Conservation (phyloP, 2,113 vertebrate genomes). For the Merops nubicus region DNA sequence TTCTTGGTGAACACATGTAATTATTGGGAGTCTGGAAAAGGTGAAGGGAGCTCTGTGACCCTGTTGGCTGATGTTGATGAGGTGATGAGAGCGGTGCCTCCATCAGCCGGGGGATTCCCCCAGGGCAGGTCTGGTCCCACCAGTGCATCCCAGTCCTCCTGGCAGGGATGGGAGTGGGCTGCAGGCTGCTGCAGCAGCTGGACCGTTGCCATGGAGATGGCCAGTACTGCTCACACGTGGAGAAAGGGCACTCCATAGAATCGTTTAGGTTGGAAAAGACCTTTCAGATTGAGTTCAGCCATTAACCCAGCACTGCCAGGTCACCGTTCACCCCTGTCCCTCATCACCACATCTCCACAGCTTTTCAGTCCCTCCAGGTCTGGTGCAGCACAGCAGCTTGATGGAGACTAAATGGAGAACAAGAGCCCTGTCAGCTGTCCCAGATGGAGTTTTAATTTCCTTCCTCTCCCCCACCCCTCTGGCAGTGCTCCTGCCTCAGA, state of each 20-base stretch:
- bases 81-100: conserved; percentile 65
- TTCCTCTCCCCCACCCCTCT: neutral
- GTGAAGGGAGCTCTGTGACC: neutral
- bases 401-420: neutral
- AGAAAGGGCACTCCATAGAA: conserved; percentile 61
- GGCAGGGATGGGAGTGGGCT: neutral
- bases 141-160: neutral
- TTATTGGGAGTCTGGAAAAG: neutral
- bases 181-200: conserved; percentile 82
- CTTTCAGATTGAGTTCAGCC: neutral
- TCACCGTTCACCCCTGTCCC: neutral
- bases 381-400: neutral
- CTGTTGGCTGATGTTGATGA: neutral
- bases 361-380: neutral
- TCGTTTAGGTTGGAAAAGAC: neutral
- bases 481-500: neutral
- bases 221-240: conserved; percentile 71
- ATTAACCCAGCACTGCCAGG: neutral
- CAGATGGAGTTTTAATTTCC: conserved; percentile 68
- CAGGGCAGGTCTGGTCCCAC: conserved; percentile 58
- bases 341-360: neutral
- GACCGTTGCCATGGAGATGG: conserved; percentile 87
- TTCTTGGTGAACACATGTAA: neutral
- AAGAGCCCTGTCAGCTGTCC: conserved; percentile 24
- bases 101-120: conserved; percentile 53